Percentiles rank a stretch among this genome's conserved stretches.
Evolutionary conservation across 2,797 vertebrate genomes (phyloP).

Genomic region (Glyptemys insculpta): DNA sequence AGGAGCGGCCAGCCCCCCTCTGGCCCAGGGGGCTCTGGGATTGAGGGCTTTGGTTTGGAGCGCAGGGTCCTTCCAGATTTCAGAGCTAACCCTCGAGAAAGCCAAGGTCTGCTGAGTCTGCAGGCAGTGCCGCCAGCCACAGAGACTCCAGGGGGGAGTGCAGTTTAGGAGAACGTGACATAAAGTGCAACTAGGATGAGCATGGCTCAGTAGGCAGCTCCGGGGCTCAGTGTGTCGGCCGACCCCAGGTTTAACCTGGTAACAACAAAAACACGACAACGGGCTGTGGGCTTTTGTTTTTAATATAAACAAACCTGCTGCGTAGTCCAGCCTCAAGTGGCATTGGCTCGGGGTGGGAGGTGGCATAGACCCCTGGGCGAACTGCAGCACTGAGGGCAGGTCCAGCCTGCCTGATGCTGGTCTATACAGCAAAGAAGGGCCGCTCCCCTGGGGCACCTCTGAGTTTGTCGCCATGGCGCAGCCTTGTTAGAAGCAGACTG

Average conservation of each 20-base stretch:
- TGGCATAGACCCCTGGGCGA: no score
- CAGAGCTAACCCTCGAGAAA: neutral
- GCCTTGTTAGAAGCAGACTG: neutral
- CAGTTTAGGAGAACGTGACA: no score
- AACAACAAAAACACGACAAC: no score
- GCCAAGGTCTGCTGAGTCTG: neutral
- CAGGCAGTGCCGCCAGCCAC: neutral
- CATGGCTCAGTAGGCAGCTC: no score
- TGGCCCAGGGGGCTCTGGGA: neutral
- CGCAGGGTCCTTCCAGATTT: neutral
- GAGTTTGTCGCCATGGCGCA: neutral
- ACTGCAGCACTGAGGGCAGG: neutral
- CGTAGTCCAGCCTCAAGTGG: neutral
- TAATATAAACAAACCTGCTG: neutral
- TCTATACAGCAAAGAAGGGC: neutral
- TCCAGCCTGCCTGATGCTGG: neutral
- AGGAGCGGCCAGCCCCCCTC: no score
- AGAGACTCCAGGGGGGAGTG: no score
- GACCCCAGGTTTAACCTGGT: no score
- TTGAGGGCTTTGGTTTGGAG: neutral
- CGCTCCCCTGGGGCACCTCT: neutral
- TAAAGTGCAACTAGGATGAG: no score
- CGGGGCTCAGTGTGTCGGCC: no score
- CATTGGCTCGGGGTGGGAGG: no score
- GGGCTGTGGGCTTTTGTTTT: neutral